Evolutionary conservation across 2,113 vertebrate species (phyloP).

Genomic region (Tretioscincus oriximinensis): DNA sequence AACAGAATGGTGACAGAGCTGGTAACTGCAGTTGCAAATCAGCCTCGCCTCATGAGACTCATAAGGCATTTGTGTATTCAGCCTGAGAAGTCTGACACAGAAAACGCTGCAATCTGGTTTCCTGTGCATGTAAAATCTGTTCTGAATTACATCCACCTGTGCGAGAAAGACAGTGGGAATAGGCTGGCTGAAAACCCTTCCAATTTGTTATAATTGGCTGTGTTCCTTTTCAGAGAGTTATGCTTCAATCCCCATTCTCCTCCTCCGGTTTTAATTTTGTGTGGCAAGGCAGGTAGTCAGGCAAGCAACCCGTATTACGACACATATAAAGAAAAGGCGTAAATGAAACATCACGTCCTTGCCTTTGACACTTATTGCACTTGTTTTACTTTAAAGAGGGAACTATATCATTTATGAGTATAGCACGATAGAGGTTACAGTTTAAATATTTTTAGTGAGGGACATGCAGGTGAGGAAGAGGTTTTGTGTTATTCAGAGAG

Average conservation of each 20-base stretch:
- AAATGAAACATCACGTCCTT: neutral
- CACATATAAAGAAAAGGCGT: neutral
- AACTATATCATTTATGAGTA: neutral
- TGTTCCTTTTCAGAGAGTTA: conserved; percentile 7
- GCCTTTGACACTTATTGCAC: neutral
- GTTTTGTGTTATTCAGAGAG: neutral
- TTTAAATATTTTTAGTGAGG: neutral
- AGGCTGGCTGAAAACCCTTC: conserved; percentile 30
- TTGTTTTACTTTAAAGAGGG: conserved; percentile 25
- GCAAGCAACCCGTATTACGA: neutral
- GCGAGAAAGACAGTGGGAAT: conserved; percentile 17
- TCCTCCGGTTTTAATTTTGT: conserved; percentile 3
- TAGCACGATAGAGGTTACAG: neutral
- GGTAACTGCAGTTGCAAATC: neutral
- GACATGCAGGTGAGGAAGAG: neutral
- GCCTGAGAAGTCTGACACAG: conserved; percentile 47
- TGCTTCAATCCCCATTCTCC: conserved; percentile 8
- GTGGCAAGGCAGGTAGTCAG: neutral
- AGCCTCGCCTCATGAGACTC: conserved; percentile 4
- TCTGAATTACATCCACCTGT: conserved; percentile 27
- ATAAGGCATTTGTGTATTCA: conserved; percentile 34
- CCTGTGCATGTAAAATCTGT: conserved; percentile 31
- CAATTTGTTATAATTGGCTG: conserved; percentile 40
- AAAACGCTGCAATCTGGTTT: conserved; percentile 41
- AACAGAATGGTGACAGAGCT: neutral